Percentiles rank a stretch among this genome's conserved stretches.
Evolutionary conservation across 2,797 vertebrate species (phyloP).

Genomic region (Spizella passerina): DNA sequence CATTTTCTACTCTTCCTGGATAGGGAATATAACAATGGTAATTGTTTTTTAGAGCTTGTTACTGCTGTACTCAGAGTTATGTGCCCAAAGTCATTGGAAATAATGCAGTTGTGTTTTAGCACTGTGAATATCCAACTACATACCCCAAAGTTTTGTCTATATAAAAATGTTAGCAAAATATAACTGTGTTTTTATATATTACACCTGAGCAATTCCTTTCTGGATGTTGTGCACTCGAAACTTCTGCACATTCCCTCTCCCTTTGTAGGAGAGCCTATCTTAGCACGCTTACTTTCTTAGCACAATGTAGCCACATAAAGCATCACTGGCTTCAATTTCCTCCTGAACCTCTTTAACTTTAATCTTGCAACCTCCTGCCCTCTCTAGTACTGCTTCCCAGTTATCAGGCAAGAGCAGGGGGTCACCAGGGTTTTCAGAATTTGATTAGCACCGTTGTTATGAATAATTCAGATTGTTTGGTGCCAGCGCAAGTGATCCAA

Average conservation of each 20-base stretch:
- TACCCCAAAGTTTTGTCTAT: neutral
- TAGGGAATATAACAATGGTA: neutral
- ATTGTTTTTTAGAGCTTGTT: neutral
- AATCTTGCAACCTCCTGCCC: conserved; percentile 10
- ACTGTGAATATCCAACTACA: neutral
- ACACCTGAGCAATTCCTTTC: neutral
- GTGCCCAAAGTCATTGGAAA: neutral
- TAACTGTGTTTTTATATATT: neutral
- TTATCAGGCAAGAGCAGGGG: conserved; percentile 14
- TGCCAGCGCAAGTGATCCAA: conserved; percentile 7
- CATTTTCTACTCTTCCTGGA: neutral
- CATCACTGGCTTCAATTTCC: neutral
- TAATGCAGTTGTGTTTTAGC: neutral
- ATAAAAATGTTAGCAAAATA: neutral
- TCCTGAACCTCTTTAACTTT: conserved; percentile 7
- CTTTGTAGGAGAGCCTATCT: neutral
- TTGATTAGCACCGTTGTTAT: conserved; percentile 6
- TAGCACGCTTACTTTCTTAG: neutral
- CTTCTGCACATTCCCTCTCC: neutral
- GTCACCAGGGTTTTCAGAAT: conserved; percentile 25
- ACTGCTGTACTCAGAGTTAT: neutral
- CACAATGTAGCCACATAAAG: neutral
- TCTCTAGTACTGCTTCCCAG: neutral
- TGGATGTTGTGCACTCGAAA: neutral
- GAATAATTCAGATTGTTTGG: conserved; percentile 18